Conservation (phyloP, 1,140 invertebrate genomes). For the Conus ventricosus region DNA sequence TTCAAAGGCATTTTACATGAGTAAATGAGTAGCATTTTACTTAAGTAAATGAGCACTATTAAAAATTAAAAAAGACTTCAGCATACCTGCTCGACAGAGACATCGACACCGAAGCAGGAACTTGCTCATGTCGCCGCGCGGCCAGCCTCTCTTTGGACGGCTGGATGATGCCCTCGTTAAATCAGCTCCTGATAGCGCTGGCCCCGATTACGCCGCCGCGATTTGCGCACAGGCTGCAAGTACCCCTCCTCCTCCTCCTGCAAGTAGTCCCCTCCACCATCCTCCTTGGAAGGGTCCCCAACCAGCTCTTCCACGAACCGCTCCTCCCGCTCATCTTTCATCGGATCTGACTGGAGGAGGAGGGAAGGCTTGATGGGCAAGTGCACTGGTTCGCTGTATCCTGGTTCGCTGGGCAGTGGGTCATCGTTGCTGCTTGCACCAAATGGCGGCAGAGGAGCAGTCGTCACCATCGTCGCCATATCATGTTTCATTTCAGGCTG, state of each 20-base stretch:
- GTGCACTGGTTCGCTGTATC: background rate
- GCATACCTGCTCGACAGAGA: background rate
- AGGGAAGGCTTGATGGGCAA: background rate
- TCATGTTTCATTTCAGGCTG: background rate
- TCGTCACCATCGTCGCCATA: background rate
- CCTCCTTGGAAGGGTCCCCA: background rate
- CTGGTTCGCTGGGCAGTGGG: no score
- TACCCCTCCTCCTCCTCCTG: slow-evolving; percentile 43
- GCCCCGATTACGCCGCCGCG: slow-evolving; percentile 84
- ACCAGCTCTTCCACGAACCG: background rate
- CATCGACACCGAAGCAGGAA: background rate
- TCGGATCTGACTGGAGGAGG: background rate
- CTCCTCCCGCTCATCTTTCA: background rate
- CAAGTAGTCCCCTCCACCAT: background rate
- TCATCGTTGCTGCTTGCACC: background rate
- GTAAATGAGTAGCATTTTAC: no score
- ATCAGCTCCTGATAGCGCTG: slow-evolving; percentile 90
- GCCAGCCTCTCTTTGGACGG: slow-evolving; percentile 66
- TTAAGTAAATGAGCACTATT: no score
- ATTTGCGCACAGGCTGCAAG: slow-evolving; percentile 68
- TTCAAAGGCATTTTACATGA: background rate
- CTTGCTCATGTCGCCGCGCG: slow-evolving; percentile 43
- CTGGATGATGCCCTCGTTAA: slow-evolving; percentile 77
- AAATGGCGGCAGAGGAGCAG: background rate
- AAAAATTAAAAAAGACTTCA: background rate